Evolutionary conservation across 2,113 vertebrate species (phyloP), one percentile per base, ranked within the genome.

Genomic region (Oceanites oceanicus): DNA sequence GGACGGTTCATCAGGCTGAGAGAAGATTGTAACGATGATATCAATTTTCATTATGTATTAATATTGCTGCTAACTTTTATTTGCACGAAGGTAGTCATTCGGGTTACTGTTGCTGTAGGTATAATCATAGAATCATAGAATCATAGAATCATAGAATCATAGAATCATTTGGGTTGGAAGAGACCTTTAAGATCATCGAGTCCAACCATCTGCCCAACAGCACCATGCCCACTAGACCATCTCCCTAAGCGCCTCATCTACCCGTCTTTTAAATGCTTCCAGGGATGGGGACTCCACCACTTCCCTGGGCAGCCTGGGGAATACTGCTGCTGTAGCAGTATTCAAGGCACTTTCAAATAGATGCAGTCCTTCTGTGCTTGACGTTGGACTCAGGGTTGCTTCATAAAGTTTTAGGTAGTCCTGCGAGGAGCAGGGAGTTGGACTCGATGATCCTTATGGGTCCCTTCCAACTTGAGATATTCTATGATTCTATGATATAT

Each of bases 401-500:
- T 58, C 52, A n/a, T 3, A 12, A 88, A 78, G 25, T 53, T 85
- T 78, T 45, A 78, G 14, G 36, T 19, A 87, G 56, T 45, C 45
- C 45, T 45, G 34, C 0, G 2, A 92, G 19, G 16, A 74, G 42
- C 70, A 71, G 15, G 30, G 45, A 62, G 53, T 66, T 86, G 45
- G 45, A 76, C 20, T 70, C 3, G 0, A 25, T 42, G 58, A 30
- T 68, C 34, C 21, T 34, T 55, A 26, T 1, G 13, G 3, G 15
- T 56, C 32, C 13, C 67, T 61, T 81, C 44, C 59, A 76, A 47
- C 29, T 50, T 42, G 30, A 89, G 36, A 84, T 55, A 55, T 14
- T 63, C n/a, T 14, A 9, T 11, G 27, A 52, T n/a, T 74, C 17
- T 25, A 12, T 1, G 1, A 47, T 7, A 32, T 0, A 22, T 21